phyloP scores from a whole-genome alignment of 1,140 invertebrate species.

The Magallana gigas region DNA sequence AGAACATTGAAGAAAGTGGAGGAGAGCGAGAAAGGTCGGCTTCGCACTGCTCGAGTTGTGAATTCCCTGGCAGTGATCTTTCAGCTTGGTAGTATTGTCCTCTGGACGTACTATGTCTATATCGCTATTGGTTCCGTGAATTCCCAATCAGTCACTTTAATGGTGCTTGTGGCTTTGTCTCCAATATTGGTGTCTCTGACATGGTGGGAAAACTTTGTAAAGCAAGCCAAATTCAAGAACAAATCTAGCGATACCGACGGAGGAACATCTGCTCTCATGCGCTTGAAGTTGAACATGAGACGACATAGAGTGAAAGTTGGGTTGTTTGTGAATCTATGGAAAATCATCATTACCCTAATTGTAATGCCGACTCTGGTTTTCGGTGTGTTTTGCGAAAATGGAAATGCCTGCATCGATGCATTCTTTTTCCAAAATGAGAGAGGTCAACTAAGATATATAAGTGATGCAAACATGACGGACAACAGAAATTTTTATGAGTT shows the following conservation, averaged over 20 bases:
- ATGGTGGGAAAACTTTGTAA: slow-evolving; percentile 77
- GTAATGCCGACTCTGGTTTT: slow-evolving; percentile 51
- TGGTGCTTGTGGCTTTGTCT: slow-evolving; percentile 58
- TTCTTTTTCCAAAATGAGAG: slow-evolving; percentile 32
- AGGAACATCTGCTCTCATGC: slow-evolving; percentile 55
- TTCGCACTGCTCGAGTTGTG: slow-evolving; percentile 22
- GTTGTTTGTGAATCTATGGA: slow-evolving; percentile 71
- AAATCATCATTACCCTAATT: slow-evolving; percentile 64
- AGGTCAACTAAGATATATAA: neutral
- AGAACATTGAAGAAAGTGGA: slow-evolving; percentile 39
- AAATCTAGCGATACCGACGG: slow-evolving; percentile 79
- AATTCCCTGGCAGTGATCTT: slow-evolving; percentile 43
- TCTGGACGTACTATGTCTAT: slow-evolving; percentile 56
- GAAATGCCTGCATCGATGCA: slow-evolving; percentile 32
- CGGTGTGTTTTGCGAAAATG: slow-evolving; percentile 50
- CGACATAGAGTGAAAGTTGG: slow-evolving; percentile 67
- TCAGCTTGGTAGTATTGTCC: slow-evolving; percentile 35
- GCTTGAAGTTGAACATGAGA: slow-evolving; percentile 64
- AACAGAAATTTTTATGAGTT: neutral
- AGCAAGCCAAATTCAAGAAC: slow-evolving; percentile 72
- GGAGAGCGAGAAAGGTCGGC: neutral
- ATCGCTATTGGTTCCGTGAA: neutral
- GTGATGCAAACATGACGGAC: slow-evolving; percentile 44
- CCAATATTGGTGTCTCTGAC: slow-evolving; percentile 68
- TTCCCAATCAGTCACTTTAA: slow-evolving; percentile 18